Evolutionary conservation across 2,797 vertebrate genomes (phyloP), one percentile per base, ranked within the genome.

Genomic region (Sphenodon punctatus): DNA sequence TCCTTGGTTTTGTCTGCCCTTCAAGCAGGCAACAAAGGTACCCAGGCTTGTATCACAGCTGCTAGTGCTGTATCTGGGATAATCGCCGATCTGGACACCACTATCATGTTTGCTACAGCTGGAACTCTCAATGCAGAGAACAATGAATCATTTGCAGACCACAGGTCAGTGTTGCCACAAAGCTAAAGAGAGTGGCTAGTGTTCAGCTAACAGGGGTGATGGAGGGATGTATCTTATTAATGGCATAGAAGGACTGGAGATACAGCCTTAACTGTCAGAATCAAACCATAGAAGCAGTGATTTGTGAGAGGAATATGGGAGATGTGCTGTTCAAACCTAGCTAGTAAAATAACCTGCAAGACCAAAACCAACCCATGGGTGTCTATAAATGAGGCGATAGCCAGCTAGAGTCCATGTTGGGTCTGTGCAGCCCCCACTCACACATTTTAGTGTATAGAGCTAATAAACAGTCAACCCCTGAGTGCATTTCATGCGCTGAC

Each of bases 81-180:
- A 93, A 99, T 99, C 10, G 98, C 98, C 7, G 99, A 99, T 93
- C 96, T 99, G 88, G 99, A 99, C 94, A 99, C 99, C 70, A 99
- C 99, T 75, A 99, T 99, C 94, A 99, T 99, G 99, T 99, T 99
- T 63, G 99, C 99, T 34, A 98, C 99, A 2, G 98, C 99, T 8
- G 99, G 99, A 80, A 99, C 98, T 0, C 97, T 99, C 55, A 98
- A 97, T 11, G 96, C 98, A 0, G 98, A 99, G 91, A 98, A 98
- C 78, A 98, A 98, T 0, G 99, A 99, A 92, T 98, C 98, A 3
- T 99, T 99, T 9, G 99, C 99, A 22, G 98, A 99, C 90, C 99
- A 99, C 96, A 98, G 99, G 99, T 99, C 79, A 91, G 91, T 76
- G 61, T 11, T 30, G 45, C 45, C 22, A 22, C 17, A 23, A 39